Base-by-base conservation (phyloP, 2,113 vertebrate species). In the Trochalopteron elliotii region DNA sequence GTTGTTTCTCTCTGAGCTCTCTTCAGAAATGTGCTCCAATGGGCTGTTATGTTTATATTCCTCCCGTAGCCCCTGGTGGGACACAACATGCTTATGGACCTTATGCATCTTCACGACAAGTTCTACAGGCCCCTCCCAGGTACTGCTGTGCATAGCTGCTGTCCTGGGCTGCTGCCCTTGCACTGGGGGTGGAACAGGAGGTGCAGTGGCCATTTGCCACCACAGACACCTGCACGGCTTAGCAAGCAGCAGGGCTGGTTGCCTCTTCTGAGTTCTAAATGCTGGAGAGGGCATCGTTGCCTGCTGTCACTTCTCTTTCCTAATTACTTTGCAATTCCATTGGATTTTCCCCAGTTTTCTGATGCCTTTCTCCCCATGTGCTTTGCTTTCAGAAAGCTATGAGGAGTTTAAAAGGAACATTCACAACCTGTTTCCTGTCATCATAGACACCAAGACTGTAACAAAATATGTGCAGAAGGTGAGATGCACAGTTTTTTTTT, bases 111-210 rank as follows among this genome's bases (percentile, higher is more conserved):
- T 45, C 98, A 98, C 0, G 98, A 98, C 69, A 98, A 98, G 92
- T 98, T 98, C 96, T 98, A 98, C 98, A 92, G 92, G 23, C 98
- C 98, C 2, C 98, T 98, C 45, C 98, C 98, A 97, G 98, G 98
- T 98, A 98, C 89, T 68, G 37, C 33, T 63, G 19, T 65, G 39
- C 2, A 0, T 10, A 42, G 55, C 31, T 35, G 28, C 63, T 87
- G 19, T 84, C 53, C 47, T 0, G 3, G 25, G 64, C 63, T 63
- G 53, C 42, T 83, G 40, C 39, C 63, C 79, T 56, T 45, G 50
- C 42, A 6, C 1, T 5, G n/a, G 25, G 42, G 17, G 12, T 55
- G 63, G 50, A 63, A 59, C 61, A 30, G 25, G 37, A 59, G 45
- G 64, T 23, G 16, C 31, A 14, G 64, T 30, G 55, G 64, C 59